Conservation (phyloP, 2,113 vertebrate genomes). For the Cichladusa arquata region DNA sequence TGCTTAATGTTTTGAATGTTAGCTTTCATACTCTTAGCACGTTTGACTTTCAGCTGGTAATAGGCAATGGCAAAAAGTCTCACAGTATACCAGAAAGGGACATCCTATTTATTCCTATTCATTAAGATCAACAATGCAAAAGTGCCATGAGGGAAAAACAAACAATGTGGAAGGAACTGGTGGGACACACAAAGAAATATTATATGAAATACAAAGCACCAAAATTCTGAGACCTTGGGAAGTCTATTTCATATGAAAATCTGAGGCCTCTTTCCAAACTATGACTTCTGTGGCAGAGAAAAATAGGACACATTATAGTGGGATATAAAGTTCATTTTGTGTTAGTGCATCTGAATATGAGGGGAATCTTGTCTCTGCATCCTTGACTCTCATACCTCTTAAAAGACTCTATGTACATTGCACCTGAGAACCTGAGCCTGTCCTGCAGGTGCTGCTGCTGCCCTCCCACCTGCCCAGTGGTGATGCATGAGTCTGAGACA, state of each 20-base stretch:
- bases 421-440: not conserved
- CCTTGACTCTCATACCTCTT: not conserved
- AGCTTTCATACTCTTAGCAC: not conserved
- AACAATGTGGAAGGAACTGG: not conserved
- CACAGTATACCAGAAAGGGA: not conserved
- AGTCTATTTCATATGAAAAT: not conserved
- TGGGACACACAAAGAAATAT: not conserved
- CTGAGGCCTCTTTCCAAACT: not conserved
- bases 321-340: not conserved
- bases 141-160: not conserved
- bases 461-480: not conserved
- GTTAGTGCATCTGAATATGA: not conserved
- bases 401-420: fast-evolving
- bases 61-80: not conserved
- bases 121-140: not conserved
- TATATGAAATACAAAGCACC: not conserved
- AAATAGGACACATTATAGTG: not conserved
- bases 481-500: not conserved
- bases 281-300: not conserved
- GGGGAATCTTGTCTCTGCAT: not conserved
- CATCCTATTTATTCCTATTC: not conserved
- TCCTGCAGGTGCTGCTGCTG: not conserved
- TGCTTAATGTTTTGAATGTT: not conserved
- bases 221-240: not conserved
- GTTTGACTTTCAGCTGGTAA: not conserved